These are phyloP conservation scores for Percopsis omiscomaycus DNA, from an alignment of 2,797 vertebrate species.

Conservation along the genomic window DNA sequence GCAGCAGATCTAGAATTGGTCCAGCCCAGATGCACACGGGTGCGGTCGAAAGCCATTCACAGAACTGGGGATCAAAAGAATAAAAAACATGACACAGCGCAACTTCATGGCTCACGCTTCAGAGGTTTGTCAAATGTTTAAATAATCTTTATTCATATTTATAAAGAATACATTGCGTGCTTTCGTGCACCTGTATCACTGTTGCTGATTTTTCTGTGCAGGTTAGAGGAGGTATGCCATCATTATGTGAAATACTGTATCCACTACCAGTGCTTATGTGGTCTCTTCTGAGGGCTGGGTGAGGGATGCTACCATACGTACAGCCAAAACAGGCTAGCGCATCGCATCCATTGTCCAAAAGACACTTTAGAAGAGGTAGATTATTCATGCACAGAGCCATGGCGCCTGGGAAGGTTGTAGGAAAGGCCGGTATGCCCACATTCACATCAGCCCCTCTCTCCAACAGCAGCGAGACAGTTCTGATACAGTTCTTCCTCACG, in stretches of 20 bases:
- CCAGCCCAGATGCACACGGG: conserved; percentile 83
- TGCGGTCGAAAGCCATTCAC: conserved; percentile 87
- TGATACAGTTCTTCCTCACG: conserved; percentile 80
- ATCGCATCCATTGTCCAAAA: conserved; percentile 88
- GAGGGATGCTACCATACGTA: conserved; percentile 76
- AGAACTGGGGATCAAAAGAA: conserved; percentile 82
- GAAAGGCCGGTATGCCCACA: conserved; percentile 78
- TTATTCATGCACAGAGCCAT: conserved; percentile 87
- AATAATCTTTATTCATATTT: background rate
- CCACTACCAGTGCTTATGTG: conserved; percentile 24
- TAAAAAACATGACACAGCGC: too few species aligned
- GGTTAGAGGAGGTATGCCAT: conserved; percentile 42
- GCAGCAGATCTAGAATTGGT: conserved; percentile 86
- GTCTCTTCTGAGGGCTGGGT: conserved; percentile 69
- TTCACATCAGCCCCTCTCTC: conserved; percentile 87
- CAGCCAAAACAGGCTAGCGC: conserved; percentile 87
- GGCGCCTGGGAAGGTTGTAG: conserved; percentile 86
- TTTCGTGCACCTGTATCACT: conserved; percentile 63
- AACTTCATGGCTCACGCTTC: too few species aligned
- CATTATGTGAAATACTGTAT: conserved; percentile 28
- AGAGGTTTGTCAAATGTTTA: background rate
- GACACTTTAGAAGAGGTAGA: conserved; percentile 83
- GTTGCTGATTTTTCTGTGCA: conserved; percentile 45
- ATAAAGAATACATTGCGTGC: background rate
- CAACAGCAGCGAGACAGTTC: conserved; percentile 83